Conservation (phyloP, 2,888 invertebrate genomes). For the Neoaliturus tenellus region DNA sequence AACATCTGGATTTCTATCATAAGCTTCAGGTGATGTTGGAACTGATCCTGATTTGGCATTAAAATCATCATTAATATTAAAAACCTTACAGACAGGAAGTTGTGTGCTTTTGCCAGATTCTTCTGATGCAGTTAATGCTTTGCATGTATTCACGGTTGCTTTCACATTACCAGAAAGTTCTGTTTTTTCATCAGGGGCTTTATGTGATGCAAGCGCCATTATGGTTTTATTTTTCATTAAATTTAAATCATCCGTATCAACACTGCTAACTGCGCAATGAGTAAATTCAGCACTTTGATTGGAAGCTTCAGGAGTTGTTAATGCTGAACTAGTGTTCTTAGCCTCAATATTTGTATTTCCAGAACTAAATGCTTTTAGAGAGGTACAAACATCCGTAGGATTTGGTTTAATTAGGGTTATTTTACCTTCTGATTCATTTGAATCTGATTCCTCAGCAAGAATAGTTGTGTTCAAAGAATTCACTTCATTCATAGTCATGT, state of each 20-base stretch:
- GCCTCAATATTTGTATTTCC: neutral
- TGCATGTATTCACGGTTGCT: too few species aligned
- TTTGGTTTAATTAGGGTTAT: neutral
- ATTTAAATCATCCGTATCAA: too few species aligned
- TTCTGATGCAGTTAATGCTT: too few species aligned
- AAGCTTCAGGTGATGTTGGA: neutral
- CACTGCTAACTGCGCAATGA: too few species aligned
- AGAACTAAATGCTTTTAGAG: neutral
- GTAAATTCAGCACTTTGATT: neutral
- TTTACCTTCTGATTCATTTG: neutral
- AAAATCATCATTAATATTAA: too few species aligned
- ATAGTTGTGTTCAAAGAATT: neutral
- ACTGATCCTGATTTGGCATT: neutral
- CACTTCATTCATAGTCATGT: neutral
- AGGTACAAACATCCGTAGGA: neutral
- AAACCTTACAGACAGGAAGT: too few species aligned
- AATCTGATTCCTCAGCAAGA: neutral
- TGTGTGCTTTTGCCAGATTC: too few species aligned
- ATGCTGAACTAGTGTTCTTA: neutral
- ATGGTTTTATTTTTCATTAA: too few species aligned
- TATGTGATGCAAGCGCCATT: too few species aligned
- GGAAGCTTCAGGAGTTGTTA: neutral
- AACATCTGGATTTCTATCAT: neutral
- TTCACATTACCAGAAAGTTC: too few species aligned
- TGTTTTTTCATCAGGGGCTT: too few species aligned